These are phyloP conservation scores for Passer montanus DNA, from an alignment of 2,113 vertebrate species.

Conservation along the genomic window DNA sequence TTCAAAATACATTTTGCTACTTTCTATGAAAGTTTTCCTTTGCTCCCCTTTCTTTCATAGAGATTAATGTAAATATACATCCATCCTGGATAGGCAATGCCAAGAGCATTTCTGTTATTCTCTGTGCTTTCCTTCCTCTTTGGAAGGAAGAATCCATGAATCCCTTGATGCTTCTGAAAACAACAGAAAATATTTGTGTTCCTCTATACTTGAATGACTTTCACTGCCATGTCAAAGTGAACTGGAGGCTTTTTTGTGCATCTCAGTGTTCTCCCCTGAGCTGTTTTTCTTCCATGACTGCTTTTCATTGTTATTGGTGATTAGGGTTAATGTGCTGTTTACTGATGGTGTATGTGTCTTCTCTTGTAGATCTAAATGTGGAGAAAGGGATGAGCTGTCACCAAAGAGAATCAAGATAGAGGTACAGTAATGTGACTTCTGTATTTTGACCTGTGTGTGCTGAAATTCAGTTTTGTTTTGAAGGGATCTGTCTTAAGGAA, in stretches of 20 bases:
- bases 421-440: slow-evolving; percentile 72
- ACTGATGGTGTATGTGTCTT: neutral
- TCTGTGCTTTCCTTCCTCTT: neutral
- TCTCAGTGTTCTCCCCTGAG: neutral
- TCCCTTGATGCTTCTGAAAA: neutral
- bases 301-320: neutral
- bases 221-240: neutral
- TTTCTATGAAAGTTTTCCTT: neutral
- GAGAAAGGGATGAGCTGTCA: slow-evolving; percentile 91
- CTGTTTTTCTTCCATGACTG: neutral
- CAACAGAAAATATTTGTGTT: neutral
- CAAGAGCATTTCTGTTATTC: neutral
- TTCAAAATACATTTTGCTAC: neutral
- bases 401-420: slow-evolving; percentile 96
- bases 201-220: neutral
- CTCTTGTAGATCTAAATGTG: slow-evolving; percentile 86
- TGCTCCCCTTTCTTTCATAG: neutral
- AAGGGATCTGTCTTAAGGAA: slow-evolving; percentile 16
- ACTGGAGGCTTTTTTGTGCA: neutral
- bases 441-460: neutral
- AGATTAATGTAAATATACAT: neutral
- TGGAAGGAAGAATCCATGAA: neutral
- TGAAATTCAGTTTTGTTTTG: slow-evolving; percentile 16
- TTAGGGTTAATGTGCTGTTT: neutral
- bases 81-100: neutral